phyloP scores from a whole-genome alignment of 2,113 vertebrate species.

The Melanerpes aurifrons region DNA sequence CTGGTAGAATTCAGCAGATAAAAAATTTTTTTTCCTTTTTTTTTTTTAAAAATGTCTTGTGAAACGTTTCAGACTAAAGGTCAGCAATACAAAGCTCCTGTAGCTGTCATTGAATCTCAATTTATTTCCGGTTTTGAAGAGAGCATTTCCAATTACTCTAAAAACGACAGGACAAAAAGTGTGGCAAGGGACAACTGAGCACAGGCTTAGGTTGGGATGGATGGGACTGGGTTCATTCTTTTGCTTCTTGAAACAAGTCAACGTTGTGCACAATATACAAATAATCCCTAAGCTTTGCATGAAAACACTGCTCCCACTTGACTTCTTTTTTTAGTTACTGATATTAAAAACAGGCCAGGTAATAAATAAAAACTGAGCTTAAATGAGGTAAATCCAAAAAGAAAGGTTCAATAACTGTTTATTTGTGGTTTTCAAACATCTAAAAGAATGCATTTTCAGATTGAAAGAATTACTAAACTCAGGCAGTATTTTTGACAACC shows the following conservation, averaged over 20 bases:
- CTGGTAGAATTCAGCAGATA: constrained; percentile 96
- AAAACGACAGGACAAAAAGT: constrained; percentile 86
- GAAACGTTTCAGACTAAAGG: constrained; percentile 86
- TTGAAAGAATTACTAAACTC: constrained; percentile 78
- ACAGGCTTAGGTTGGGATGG: constrained; percentile 24
- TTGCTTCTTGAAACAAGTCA: constrained; percentile 75
- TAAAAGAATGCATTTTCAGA: constrained; percentile 79
- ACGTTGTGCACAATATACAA: constrained; percentile 96
- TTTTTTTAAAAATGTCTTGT: constrained; percentile 90
- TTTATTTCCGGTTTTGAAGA: constrained; percentile 75
- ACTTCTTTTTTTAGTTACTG: constrained; percentile 71
- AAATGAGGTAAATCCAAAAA: constrained; percentile 91
- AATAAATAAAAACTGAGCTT: constrained; percentile 91
- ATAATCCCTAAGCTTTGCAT: constrained; percentile 86
- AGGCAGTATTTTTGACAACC: constrained; percentile 82
- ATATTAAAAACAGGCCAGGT: constrained; percentile 89
- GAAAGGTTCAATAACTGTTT: constrained; percentile 84
- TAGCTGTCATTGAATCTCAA: constrained; percentile 82
- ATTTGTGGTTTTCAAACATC: constrained; percentile 80
- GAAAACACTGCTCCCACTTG: constrained; percentile 82
- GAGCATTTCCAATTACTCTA: constrained; percentile 85
- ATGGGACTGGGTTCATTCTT: constrained; percentile 1
- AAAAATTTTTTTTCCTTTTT: constrained; percentile 82
- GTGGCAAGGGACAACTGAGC: constrained; percentile 76
- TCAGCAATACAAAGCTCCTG: constrained; percentile 89